Conservation (phyloP, 2,888 invertebrate genomes). For the Leptura quadrifasciata region DNA sequence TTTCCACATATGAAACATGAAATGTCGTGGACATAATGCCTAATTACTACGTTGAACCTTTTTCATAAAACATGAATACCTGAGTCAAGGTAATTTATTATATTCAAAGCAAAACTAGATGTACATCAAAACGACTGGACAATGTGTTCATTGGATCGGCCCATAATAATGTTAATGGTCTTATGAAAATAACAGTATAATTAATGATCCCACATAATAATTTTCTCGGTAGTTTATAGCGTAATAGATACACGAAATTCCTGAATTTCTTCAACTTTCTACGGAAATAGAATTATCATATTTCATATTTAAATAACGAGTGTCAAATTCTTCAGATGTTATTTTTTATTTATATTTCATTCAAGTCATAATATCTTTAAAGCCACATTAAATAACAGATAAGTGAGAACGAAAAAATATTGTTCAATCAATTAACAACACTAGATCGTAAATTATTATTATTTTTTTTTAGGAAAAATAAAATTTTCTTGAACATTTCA, state of each 20-base stretch:
- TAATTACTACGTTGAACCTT: slow-evolving; percentile 36
- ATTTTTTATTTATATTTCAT: slow-evolving; percentile 14
- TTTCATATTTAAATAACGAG: background rate
- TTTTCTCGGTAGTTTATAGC: slow-evolving; percentile 11
- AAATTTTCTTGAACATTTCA: no score
- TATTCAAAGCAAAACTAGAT: slow-evolving; percentile 23
- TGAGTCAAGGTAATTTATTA: slow-evolving; percentile 15
- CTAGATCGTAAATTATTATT: no score
- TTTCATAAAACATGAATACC: slow-evolving; percentile 26
- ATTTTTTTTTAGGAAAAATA: no score
- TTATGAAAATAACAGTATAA: slow-evolving; percentile 15
- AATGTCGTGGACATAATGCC: slow-evolving; percentile 21
- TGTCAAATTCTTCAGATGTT: background rate
- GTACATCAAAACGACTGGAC: slow-evolving; percentile 9
- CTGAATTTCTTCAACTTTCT: slow-evolving; percentile 24
- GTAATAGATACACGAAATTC: background rate
- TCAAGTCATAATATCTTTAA: background rate
- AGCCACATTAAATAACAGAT: no score
- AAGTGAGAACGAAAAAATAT: no score
- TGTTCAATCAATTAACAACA: no score
- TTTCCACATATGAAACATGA: slow-evolving; percentile 34
- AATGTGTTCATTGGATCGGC: slow-evolving; percentile 11
- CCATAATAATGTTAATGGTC: slow-evolving; percentile 29
- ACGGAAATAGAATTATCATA: slow-evolving; percentile 11
- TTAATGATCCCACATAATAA: slow-evolving; percentile 9